A percentile compares a stretch with the other conserved stretches of the same genome.
phyloP scores from a whole-genome alignment of 2,888 invertebrate genomes.

The Drosophila kanekoi region DNA sequence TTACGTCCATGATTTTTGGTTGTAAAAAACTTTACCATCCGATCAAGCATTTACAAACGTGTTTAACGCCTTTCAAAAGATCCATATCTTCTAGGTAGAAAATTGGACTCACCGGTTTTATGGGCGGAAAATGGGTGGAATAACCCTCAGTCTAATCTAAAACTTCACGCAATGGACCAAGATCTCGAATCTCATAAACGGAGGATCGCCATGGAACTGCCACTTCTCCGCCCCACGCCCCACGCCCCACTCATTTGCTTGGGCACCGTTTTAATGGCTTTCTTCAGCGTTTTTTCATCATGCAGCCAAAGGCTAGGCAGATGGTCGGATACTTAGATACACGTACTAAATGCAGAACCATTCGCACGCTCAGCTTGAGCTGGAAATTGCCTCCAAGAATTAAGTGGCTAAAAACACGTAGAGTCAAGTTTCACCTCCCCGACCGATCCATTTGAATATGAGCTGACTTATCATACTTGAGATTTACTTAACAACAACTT shows the following conservation, averaged over 20 bases:
- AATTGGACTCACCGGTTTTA: too few species aligned
- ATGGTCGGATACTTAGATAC: conserved; percentile 8
- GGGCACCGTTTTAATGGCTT: conserved; percentile 37
- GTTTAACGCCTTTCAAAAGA: too few species aligned
- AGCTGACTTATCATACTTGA: neutral
- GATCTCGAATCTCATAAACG: neutral
- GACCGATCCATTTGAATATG: conserved; percentile 9
- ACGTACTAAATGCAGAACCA: conserved; percentile 4
- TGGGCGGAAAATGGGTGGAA: too few species aligned
- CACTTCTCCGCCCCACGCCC: too few species aligned
- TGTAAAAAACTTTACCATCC: too few species aligned
- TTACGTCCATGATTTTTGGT: too few species aligned
- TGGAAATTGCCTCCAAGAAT: conserved; percentile 14
- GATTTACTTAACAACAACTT: neutral
- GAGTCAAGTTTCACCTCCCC: conserved; percentile 5
- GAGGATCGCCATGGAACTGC: conserved; percentile 4
- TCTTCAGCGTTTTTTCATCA: conserved; percentile 19
- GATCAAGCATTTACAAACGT: too few species aligned
- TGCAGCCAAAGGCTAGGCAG: conserved; percentile 11
- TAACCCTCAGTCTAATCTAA: too few species aligned
- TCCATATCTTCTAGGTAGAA: too few species aligned
- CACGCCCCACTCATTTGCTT: conserved; percentile 11
- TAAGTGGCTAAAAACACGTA: conserved; percentile 37
- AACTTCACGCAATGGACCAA: neutral
- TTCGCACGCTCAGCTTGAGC: conserved; percentile 43